phyloP scores from a whole-genome alignment of 2,888 invertebrate genomes.

The Xylophagus ater region DNA sequence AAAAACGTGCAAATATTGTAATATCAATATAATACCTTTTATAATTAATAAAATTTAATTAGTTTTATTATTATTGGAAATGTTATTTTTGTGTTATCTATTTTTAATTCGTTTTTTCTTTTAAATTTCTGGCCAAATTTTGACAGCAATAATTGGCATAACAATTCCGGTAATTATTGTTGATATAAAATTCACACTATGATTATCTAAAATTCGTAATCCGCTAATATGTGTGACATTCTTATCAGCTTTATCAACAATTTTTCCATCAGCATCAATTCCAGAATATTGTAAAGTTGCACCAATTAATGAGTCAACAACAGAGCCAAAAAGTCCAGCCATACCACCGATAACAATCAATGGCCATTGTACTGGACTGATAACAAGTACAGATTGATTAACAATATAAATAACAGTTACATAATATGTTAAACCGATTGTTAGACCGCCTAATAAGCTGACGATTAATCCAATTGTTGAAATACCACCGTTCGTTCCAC shows the following conservation, averaged over 20 bases:
- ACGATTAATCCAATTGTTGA: slow-evolving; percentile 50
- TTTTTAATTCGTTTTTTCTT: no score
- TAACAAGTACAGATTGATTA: slow-evolving; percentile 44
- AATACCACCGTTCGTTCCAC: slow-evolving; percentile 83
- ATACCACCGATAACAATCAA: slow-evolving; percentile 58
- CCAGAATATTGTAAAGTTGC: slow-evolving; percentile 82
- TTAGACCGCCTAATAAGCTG: slow-evolving; percentile 40
- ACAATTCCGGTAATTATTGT: slow-evolving; percentile 61
- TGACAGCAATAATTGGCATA: slow-evolving; percentile 52
- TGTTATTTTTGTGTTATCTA: no score
- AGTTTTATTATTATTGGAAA: no score
- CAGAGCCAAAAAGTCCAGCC: slow-evolving; percentile 67
- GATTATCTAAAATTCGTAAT: slow-evolving; percentile 65
- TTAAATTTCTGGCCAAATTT: slow-evolving; percentile 47
- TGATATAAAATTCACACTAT: slow-evolving; percentile 76
- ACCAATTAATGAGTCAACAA: slow-evolving; percentile 74
- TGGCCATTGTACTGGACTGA: slow-evolving; percentile 68
- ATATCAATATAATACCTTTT: no score
- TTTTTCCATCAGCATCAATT: slow-evolving; percentile 53
- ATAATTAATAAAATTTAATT: no score
- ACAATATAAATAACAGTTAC: slow-evolving; percentile 52
- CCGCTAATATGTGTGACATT: slow-evolving; percentile 64
- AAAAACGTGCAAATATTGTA: no score
- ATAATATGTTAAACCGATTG: slow-evolving; percentile 65
- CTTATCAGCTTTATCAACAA: slow-evolving; percentile 60